phyloP scores from a whole-genome alignment of 2,888 invertebrate species.

The Polyploca ridens region DNA sequence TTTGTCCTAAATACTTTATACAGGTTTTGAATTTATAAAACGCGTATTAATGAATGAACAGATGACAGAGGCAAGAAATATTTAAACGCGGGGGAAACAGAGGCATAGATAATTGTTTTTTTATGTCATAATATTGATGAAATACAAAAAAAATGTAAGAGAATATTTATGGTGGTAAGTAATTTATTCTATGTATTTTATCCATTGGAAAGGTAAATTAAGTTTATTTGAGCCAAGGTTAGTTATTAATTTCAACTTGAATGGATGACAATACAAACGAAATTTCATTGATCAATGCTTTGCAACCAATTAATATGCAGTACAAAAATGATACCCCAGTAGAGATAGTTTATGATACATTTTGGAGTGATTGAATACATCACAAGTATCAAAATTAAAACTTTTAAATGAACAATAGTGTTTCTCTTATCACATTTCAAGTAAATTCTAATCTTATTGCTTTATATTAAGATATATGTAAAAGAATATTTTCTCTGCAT shows the following conservation, averaged over 20 bases:
- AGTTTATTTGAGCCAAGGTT: too few species aligned
- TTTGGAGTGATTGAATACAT: not conserved
- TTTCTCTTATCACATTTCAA: not conserved
- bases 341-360: not conserved
- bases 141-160: too few species aligned
- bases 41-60: not conserved
- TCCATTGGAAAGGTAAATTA: too few species aligned
- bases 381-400: not conserved
- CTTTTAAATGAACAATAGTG: not conserved
- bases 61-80: not conserved
- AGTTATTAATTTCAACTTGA: not conserved
- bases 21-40: not conserved
- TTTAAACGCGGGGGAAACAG: not conserved
- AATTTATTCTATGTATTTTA: too few species aligned
- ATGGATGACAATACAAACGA: not conserved
- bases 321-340: constrained; percentile 1
- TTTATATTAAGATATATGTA: not conserved
- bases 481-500: not conserved
- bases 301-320: not conserved
- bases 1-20: not conserved
- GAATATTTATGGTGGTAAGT: too few species aligned
- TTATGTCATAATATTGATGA: too few species aligned
- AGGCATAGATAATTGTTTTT: too few species aligned
- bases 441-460: not conserved
- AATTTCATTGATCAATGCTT: not conserved